Base-by-base conservation (phyloP, 1,140 invertebrate genomes). In the Calliphora vicina region DNA sequence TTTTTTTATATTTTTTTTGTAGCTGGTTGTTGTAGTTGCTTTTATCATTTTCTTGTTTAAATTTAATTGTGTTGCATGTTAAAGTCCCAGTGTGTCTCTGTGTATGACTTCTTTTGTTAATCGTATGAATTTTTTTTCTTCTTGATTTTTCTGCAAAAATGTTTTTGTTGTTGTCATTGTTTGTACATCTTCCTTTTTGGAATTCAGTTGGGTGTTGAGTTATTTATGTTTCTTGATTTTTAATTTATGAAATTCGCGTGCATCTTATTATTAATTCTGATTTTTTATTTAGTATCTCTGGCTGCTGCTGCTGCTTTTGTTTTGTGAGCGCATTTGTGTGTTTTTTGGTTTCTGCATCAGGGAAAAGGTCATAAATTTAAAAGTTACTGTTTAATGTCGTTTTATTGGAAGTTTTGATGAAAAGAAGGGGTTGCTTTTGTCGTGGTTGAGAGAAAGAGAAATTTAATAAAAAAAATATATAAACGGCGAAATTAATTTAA, bases 241-340 rank as follows among this genome's bases (percentile, higher is more conserved):
- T 67, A 67, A 67, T 67, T 67, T 67, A 67, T 67, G 61, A 67
- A 67, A 67, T n/a, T 67, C 61, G 61, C 61, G 61, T 67, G 61
- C 61, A 67, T 67, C 61, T 23, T 67, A 20, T 67, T 67, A 20
- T 67, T 67, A 20, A 23, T 67, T 23, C 23, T 67, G 17, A 23
- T 57, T 57, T 17, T 17, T 57, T n/a, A 17, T 57, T 6, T 57
- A 2, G 15, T 57, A n/a, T n/a, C 2, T 57, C 50, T 57, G 15
- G 50, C 6, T 57, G 50, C 50, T 57, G 6, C 15, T 17, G n/a
- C n/a, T 13, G 15, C 50, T 57, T 17, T 23, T 67, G n/a, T n/a
- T n/a, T n/a, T n/a, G n/a, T n/a, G n/a, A n/a, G n/a, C n/a, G n/a
- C n/a, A n/a, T n/a, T n/a, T n/a, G n/a, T n/a, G 61, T 23, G 20